Percentiles rank a stretch among this genome's conserved stretches.
Conservation (phyloP, 2,888 invertebrate species). For the Cotesia congregata region DNA sequence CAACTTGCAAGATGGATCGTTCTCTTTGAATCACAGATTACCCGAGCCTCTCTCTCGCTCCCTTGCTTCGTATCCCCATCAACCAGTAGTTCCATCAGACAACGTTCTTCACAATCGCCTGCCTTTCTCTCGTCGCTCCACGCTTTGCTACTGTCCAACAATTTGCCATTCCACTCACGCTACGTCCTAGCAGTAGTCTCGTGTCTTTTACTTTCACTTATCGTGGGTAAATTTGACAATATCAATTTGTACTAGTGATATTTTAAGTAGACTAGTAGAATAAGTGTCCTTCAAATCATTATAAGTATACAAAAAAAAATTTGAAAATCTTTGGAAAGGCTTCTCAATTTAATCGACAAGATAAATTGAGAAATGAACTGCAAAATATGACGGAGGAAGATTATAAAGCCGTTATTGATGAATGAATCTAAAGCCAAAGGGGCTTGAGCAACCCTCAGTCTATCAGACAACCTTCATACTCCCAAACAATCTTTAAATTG, state of each 20-base stretch:
- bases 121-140: conserved; percentile 36
- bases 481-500: conserved; percentile 66
- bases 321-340: conserved; percentile 31
- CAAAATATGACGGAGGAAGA: conserved; percentile 60
- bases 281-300: neutral
- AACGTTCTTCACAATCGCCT: conserved; percentile 6
- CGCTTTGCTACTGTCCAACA: conserved; percentile 52
- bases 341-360: conserved; percentile 40
- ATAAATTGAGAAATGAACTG: conserved; percentile 61
- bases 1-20: conserved; percentile 68
- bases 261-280: neutral
- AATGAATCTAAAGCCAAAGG: conserved; percentile 42
- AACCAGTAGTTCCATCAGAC: conserved; percentile 3
- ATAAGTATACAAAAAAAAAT: neutral
- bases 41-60: conserved; percentile 49
- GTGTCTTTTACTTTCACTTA: conserved; percentile 2
- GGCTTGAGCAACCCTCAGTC: conserved; percentile 48
- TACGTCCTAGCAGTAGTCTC: neutral
- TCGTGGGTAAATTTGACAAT: conserved; percentile 1
- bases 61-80: neutral
- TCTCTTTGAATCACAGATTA: conserved; percentile 69
- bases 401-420: conserved; percentile 55
- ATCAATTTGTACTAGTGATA: neutral
- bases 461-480: conserved; percentile 40
- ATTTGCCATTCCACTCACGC: conserved; percentile 58